phyloP scores from a whole-genome alignment of 2,113 vertebrate species.

The Tetrao urogallus region DNA sequence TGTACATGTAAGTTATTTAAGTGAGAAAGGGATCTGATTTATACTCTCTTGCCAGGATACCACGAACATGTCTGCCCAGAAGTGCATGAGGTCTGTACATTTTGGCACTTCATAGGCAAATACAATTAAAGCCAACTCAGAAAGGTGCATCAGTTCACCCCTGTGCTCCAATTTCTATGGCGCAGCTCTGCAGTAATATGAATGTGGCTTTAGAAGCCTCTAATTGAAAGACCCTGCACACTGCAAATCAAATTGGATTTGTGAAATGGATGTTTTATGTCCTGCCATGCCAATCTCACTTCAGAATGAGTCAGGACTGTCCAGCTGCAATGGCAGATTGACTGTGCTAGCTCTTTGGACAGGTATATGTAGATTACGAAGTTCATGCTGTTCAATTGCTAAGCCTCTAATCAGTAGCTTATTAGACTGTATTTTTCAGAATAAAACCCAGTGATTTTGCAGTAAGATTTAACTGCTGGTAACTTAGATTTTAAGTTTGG shows the following conservation, averaged over 20 bases:
- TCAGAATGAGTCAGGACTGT: not conserved
- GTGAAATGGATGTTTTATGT: not conserved
- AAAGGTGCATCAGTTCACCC: not conserved
- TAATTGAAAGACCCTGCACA: not conserved
- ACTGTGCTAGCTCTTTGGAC: not conserved
- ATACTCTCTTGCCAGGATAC: not conserved
- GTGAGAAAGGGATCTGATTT: not conserved
- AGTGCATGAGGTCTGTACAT: not conserved
- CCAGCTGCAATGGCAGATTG: not conserved
- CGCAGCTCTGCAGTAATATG: not conserved
- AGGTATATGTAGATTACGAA: rapidly evolving
- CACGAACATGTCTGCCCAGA: not conserved
- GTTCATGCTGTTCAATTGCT: not conserved
- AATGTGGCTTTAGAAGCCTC: not conserved
- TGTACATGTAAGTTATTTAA: not conserved
- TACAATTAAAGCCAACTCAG: not conserved
- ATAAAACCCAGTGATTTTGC: not conserved
- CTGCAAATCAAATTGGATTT: not conserved
- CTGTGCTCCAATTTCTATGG: not conserved
- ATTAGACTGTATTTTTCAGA: not conserved
- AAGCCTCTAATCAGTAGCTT: not conserved
- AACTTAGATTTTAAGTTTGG: not conserved
- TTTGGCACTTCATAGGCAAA: not conserved
- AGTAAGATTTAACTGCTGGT: not conserved
- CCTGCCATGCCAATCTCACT: not conserved